These are phyloP conservation scores for Meiosimyza decipiens DNA, from an alignment of 2,888 invertebrate species.

Conservation along the genomic window DNA sequence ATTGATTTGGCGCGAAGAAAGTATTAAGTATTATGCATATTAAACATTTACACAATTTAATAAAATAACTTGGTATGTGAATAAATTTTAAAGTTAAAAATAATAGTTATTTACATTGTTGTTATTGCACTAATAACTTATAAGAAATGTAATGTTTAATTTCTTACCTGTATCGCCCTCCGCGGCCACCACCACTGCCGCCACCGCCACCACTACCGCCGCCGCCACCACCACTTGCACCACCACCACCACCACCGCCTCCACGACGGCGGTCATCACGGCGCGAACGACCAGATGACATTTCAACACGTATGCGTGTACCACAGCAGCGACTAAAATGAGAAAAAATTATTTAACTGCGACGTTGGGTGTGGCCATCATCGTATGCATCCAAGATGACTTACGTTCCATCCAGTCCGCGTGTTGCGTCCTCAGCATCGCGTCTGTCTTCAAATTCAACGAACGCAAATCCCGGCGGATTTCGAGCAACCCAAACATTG, in stretches of 20 bases:
- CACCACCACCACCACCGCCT: conserved; percentile 58
- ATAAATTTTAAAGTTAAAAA: conserved; percentile 15
- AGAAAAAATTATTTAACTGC: not conserved
- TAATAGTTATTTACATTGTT: not conserved
- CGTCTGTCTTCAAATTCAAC: conserved; percentile 87
- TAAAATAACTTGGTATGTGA: not conserved
- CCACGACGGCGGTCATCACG: conserved; percentile 73
- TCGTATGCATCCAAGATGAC: conserved; percentile 68
- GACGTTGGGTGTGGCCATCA: conserved; percentile 9
- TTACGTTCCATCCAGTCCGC: conserved; percentile 84
- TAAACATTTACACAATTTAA: conserved; percentile 6
- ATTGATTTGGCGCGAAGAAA: too few species aligned
- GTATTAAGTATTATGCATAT: too few species aligned
- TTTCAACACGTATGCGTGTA: conserved; percentile 89
- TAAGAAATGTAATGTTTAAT: not conserved
- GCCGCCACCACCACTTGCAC: conserved; percentile 52
- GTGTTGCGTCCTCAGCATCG: conserved; percentile 86
- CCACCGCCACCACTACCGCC: conserved; percentile 50
- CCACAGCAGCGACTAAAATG: conserved; percentile 83
- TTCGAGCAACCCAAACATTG: conserved; percentile 92
- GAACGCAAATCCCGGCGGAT: conserved; percentile 90
- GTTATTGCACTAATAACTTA: not conserved
- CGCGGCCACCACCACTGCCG: conserved; percentile 51
- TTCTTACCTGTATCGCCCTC: conserved; percentile 62
- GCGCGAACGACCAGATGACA: conserved; percentile 88